Evolutionary conservation across 2,113 vertebrate species (phyloP), one percentile per base, ranked within the genome.

Genomic region (Heterocephalus glaber): DNA sequence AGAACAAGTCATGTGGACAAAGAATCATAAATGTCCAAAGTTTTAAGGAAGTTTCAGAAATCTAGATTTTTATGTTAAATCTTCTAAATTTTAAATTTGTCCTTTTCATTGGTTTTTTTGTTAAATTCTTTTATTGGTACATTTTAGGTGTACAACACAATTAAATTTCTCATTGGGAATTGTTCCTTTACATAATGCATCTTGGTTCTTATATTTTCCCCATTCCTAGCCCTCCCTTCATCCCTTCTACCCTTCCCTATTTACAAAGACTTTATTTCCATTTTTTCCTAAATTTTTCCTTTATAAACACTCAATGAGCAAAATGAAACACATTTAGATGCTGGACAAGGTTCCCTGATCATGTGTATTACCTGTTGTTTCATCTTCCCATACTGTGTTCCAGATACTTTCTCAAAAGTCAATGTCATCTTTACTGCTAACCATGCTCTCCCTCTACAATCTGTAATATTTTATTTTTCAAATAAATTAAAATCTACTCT

Each of bases 31-130:
- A 54, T 93, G 66, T 83, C 22, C 49, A 61, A 60, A 47, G 11
- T 63, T 88, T 86, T 52, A 38, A 90, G 87, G 54, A 80, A 5
- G 1, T 66, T 92, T 84, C 77, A 86, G 72, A 94, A 66, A 88
- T 58, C 49, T 60, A n/a, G 3, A 84, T 91, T 94, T 94, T 76
- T 44, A 7, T 60, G 6, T 65, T 24, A 93, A 94, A 24, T 44
- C 47, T 17, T 95, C 54, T 65, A 35, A 74, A 65, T 91, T 81
- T 94, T 93, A 86, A 65, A 77, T 88, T 47, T 93, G 2, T 52
- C 33, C 1, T 11, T 72, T 68, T 85, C n/a, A n/a, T n/a, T n/a
- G n/a, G n/a, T n/a, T n/a, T n/a, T n/a, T n/a, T n/a, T n/a, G n/a
- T n/a, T n/a, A n/a, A n/a, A n/a, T n/a, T n/a, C n/a, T n/a, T n/a